Conservation (phyloP, 2,797 vertebrate genomes). For the Danio aesculapii region DNA sequence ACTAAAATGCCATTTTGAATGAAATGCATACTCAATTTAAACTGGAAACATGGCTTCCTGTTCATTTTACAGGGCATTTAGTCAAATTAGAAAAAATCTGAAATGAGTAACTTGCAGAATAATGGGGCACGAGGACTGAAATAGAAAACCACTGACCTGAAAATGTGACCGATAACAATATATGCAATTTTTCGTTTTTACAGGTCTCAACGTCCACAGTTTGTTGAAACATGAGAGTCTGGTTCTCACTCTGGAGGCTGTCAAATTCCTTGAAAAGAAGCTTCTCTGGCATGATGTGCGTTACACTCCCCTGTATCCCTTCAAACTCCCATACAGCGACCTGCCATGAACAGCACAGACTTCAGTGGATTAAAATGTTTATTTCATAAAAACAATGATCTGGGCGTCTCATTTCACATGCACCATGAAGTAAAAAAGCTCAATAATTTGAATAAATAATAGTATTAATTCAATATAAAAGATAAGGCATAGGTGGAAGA, state of each 20-base stretch:
- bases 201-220: slow-evolving; percentile 91
- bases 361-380: slow-evolving; percentile 47
- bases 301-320: slow-evolving; percentile 81
- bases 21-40: too few species aligned
- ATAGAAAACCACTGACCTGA: too few species aligned
- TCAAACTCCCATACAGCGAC: slow-evolving; percentile 83
- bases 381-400: slow-evolving; percentile 57
- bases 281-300: slow-evolving; percentile 87
- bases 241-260: slow-evolving; percentile 82
- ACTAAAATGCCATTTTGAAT: too few species aligned
- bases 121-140: too few species aligned
- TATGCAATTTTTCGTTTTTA: slow-evolving; percentile 2
- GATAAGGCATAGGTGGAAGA: background rate
- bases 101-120: too few species aligned
- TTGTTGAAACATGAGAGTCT: slow-evolving; percentile 87
- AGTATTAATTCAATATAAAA: slow-evolving; percentile 31
- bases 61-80: too few species aligned
- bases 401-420: slow-evolving; percentile 38
- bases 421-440: slow-evolving; percentile 51
- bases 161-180: too few species aligned
- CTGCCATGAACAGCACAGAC: slow-evolving; percentile 71
- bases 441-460: slow-evolving; percentile 38
- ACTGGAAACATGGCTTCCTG: too few species aligned
- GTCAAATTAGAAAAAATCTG: too few species aligned
- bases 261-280: slow-evolving; percentile 87